A percentile compares a stretch with the other conserved stretches of the same genome.
phyloP scores from a whole-genome alignment of 1,140 invertebrate genomes.

The Aethina tumida region DNA sequence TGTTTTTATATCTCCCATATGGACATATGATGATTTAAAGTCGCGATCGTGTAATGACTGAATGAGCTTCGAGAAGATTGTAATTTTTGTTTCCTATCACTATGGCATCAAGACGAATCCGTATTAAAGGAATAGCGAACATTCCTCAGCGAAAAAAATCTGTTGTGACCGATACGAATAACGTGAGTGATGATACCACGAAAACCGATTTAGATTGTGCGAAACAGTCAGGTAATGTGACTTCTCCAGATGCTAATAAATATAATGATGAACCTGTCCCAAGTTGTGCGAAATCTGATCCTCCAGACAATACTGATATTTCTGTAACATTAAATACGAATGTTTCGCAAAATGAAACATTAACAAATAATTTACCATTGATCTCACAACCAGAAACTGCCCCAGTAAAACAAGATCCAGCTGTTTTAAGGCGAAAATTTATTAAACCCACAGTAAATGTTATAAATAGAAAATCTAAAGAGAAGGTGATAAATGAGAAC shows the following conservation, averaged over 20 bases:
- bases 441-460: constrained; percentile 18
- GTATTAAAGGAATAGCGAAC: constrained; percentile 34
- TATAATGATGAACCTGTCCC: neutral
- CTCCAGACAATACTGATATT: constrained; percentile 7
- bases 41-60: neutral
- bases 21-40: constrained; percentile 6
- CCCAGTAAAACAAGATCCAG: constrained; percentile 3
- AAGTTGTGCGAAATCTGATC: constrained; percentile 1
- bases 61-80: neutral
- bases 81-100: neutral
- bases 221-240: constrained; percentile 4
- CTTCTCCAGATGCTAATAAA: constrained; percentile 3
- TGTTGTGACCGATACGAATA: constrained; percentile 2
- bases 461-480: constrained; percentile 15
- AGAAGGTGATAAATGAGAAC: constrained; percentile 1
- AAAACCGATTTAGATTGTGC: constrained; percentile 1
- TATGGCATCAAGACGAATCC: constrained; percentile 22
- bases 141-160: constrained; percentile 30
- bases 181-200: constrained; percentile 4
- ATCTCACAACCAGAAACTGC: constrained; percentile 5
- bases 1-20: constrained; percentile 11
- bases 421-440: constrained; percentile 13
- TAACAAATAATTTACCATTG: neutral
- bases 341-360: neutral
- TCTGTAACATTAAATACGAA: constrained; percentile 2